These are phyloP conservation scores for Pseudopodoces humilis DNA, from an alignment of 2,113 vertebrate genomes.

Conservation along the genomic window DNA sequence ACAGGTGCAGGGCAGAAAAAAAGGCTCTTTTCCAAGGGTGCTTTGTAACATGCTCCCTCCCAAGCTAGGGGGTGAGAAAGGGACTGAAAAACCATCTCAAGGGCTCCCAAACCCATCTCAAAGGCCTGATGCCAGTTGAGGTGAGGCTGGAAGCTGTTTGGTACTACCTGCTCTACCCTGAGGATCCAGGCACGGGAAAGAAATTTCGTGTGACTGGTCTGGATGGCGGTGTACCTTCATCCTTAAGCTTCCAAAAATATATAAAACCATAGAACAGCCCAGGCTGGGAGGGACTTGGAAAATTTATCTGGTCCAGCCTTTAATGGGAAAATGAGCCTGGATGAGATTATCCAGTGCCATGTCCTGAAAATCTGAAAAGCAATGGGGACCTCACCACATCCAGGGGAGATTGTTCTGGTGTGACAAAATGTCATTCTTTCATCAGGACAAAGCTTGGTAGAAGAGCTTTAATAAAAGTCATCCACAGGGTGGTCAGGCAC, in stretches of 20 bases:
- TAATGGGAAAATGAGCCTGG: neutral
- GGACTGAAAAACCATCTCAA: neutral
- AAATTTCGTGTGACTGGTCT: accelerated
- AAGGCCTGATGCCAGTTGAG: neutral
- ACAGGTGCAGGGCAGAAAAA: neutral
- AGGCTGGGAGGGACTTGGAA: neutral
- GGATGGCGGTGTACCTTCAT: neutral
- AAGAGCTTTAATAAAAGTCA: neutral
- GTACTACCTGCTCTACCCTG: neutral
- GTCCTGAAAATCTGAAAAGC: neutral
- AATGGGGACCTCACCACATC: neutral
- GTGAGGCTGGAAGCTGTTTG: neutral
- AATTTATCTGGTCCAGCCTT: neutral
- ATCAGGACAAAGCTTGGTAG: neutral
- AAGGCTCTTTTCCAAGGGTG: neutral
- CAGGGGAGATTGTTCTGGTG: neutral
- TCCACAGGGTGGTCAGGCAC: neutral
- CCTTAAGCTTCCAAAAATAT: neutral
- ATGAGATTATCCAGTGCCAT: neutral
- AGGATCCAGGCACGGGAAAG: neutral
- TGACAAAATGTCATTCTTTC: neutral
- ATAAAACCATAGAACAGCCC: neutral
- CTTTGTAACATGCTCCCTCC: neutral
- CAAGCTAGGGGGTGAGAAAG: neutral
- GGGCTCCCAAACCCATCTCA: neutral